These are phyloP conservation scores for Pseudomyrmex cubaensis DNA, from an alignment of 1,140 invertebrate genomes.

Conservation along the genomic window DNA sequence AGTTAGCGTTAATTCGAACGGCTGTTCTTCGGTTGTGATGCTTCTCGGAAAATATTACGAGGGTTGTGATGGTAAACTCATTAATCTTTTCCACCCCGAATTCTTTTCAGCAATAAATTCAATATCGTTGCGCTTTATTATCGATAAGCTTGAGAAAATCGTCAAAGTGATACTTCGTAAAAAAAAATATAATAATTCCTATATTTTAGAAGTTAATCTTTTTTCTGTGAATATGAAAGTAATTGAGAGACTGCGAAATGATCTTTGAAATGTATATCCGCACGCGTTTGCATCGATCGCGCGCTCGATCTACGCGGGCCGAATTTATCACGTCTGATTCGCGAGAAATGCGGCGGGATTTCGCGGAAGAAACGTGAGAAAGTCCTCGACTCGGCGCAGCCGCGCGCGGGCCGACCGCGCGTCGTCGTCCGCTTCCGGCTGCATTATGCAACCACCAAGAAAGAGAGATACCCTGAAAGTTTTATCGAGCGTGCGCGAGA, in stretches of 20 bases:
- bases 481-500: conserved; percentile 70
- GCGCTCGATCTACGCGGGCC: conserved; percentile 24
- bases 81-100: background rate
- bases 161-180: too few species aligned
- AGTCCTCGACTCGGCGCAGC: conserved; percentile 58
- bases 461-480: conserved; percentile 68
- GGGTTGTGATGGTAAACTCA: background rate
- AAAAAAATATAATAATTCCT: too few species aligned
- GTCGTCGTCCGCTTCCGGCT: conserved; percentile 49
- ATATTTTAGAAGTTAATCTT: too few species aligned
- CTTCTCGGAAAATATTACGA: background rate
- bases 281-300: background rate
- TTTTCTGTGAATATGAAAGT: background rate
- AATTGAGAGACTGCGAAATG: background rate
- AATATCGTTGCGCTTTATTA: too few species aligned
- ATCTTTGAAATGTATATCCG: background rate
- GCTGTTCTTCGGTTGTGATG: background rate
- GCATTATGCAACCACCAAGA: conserved; percentile 69
- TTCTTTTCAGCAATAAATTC: too few species aligned
- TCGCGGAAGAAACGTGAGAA: conserved; percentile 68
- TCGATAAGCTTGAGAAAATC: too few species aligned
- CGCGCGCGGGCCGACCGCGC: conserved; percentile 25
- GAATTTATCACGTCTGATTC: conserved; percentile 41
- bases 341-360: conserved; percentile 37
- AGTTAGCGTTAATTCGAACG: conserved; percentile 14